Evolutionary conservation across 1,140 invertebrate species (phyloP).

Genomic region (Aphidius gifuensis): DNA sequence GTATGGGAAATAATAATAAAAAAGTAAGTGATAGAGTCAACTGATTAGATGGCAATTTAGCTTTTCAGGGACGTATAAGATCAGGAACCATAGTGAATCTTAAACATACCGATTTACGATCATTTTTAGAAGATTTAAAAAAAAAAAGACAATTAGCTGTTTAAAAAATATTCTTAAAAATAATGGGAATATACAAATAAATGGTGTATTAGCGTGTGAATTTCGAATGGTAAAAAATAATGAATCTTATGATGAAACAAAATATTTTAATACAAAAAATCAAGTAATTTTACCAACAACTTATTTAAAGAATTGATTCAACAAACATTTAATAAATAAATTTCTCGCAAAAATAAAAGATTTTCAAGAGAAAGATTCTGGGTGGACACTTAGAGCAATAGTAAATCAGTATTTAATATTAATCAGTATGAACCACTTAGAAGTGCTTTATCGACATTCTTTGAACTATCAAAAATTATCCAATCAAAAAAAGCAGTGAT

Average conservation of each 20-base stretch:
- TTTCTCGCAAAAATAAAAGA: conserved; percentile 22
- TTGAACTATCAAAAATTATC: conserved; percentile 38
- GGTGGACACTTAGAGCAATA: conserved; percentile 27
- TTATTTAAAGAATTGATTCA: conserved; percentile 10
- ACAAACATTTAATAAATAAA: conserved; percentile 13
- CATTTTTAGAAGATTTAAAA: conserved; percentile 17
- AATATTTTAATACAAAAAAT: conserved; percentile 26
- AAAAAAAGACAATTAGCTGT: conserved; percentile 21
- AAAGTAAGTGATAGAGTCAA: too few relatives aligned
- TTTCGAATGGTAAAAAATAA: conserved; percentile 21
- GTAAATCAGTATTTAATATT: conserved; percentile 27
- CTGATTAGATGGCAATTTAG: too few relatives aligned
- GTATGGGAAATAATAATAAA: too few relatives aligned
- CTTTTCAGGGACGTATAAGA: too few relatives aligned
- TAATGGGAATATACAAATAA: too few relatives aligned
- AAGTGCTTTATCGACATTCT: conserved; percentile 33
- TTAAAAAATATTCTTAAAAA: neutral
- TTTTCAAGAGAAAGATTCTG: conserved; percentile 25
- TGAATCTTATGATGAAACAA: conserved; percentile 11
- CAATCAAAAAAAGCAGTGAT: conserved; percentile 41
- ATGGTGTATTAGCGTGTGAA: neutral
- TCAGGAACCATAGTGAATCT: too few relatives aligned
- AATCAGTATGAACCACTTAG: conserved; percentile 37
- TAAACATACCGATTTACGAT: conserved; percentile 15
- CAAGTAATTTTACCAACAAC: conserved; percentile 18